Evolutionary conservation across 2,888 invertebrate genomes (phyloP).

Genomic region (Dastarcus helophoroides): DNA sequence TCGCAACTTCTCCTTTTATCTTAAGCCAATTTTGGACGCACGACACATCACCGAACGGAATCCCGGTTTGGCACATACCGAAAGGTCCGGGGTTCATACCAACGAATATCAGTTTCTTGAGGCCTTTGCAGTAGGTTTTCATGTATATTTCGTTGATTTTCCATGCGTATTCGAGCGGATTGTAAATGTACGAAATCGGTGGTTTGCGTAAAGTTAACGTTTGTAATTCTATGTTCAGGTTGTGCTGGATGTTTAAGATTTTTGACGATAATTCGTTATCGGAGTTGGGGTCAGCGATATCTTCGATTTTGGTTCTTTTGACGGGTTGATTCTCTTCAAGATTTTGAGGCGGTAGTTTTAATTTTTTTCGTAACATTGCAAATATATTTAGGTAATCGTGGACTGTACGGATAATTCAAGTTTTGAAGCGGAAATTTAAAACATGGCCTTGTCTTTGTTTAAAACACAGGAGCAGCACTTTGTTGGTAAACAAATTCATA

Average conservation of each 20-base stretch:
- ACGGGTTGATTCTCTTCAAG: neutral
- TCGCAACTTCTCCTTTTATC: conserved; percentile 62
- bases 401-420: too few relatives aligned
- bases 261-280: too few relatives aligned
- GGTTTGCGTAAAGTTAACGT: conserved; percentile 32
- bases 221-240: conserved; percentile 5
- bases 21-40: conserved; percentile 67
- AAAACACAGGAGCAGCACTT: too few relatives aligned
- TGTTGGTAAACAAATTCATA: too few relatives aligned
- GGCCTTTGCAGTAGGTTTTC: conserved; percentile 49
- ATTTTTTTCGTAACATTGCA: conserved; percentile 1
- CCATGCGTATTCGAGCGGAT: conserved; percentile 77
- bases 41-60: conserved; percentile 80
- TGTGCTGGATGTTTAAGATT: conserved; percentile 7
- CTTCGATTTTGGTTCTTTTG: conserved; percentile 1
- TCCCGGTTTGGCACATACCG: conserved; percentile 93
- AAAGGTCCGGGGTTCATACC: conserved; percentile 97
- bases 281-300: too few relatives aligned
- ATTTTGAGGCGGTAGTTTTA: conserved; percentile 1
- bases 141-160: conserved; percentile 67
- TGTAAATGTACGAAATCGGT: conserved; percentile 57
- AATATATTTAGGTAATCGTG: too few relatives aligned
- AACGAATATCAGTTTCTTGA: conserved; percentile 66
- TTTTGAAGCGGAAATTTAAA: too few relatives aligned
- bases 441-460: too few relatives aligned